These are phyloP conservation scores for Rhynchotus rufescens DNA, from an alignment of 2,797 vertebrate genomes.

Conservation along the genomic window DNA sequence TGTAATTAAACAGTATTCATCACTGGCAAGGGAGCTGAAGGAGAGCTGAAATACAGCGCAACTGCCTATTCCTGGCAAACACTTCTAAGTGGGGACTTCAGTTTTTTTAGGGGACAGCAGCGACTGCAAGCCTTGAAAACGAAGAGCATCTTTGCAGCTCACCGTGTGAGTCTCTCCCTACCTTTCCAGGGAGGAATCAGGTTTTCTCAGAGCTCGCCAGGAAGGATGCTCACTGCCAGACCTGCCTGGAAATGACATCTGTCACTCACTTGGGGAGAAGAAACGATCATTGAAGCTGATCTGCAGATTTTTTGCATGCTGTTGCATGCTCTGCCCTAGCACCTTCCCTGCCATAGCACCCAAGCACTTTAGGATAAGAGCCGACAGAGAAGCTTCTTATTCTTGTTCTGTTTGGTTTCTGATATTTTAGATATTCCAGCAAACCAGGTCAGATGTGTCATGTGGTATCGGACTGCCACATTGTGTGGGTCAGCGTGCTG, in stretches of 20 bases:
- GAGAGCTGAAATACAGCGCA: constrained; percentile 50
- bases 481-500: not conserved
- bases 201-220: not conserved
- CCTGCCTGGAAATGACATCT: not conserved
- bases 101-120: not conserved
- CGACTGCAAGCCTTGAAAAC: not conserved
- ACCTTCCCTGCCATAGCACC: not conserved
- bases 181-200: not conserved
- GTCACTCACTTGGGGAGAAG: not conserved
- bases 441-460: not conserved
- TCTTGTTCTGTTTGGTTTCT: not conserved
- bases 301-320: not conserved
- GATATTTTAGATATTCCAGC: not conserved
- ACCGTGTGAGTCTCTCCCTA: not conserved
- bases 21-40: constrained; percentile 73
- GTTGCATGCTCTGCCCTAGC: not conserved
- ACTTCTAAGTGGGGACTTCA: not conserved
- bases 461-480: not conserved
- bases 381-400: not conserved
- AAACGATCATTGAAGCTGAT: not conserved
- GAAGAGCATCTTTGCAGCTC: not conserved
- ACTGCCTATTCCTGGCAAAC: constrained; percentile 26
- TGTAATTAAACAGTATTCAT: constrained; percentile 84
- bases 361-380: not conserved
- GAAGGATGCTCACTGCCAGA: not conserved